A percentile compares a stretch with the other conserved stretches of the same genome.
Conservation (phyloP, 2,797 vertebrate genomes). For the Brotula barbata region DNA sequence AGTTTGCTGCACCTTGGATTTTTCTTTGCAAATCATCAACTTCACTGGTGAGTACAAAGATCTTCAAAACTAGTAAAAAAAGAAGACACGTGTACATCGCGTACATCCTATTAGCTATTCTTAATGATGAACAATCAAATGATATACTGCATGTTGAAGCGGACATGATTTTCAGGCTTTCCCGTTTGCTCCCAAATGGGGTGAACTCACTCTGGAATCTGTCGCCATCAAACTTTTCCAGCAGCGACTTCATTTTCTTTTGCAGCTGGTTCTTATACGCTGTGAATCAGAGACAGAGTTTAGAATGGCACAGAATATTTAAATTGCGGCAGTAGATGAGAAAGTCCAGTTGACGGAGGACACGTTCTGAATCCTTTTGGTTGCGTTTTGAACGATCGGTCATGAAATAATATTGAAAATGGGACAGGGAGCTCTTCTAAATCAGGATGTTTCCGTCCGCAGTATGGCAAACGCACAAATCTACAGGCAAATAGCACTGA, state of each 20-base stretch:
- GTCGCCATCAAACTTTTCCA: slow-evolving; percentile 33
- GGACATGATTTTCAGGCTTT: background rate
- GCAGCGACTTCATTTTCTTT: slow-evolving; percentile 28
- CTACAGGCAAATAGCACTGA: too few relatives aligned
- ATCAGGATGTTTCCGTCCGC: too few relatives aligned
- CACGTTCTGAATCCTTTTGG: too few relatives aligned
- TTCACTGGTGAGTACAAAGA: slow-evolving; percentile 29
- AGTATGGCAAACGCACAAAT: too few relatives aligned
- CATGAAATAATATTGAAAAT: too few relatives aligned
- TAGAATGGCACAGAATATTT: background rate
- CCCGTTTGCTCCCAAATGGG: background rate
- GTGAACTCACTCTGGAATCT: slow-evolving; percentile 38
- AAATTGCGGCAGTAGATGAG: too few relatives aligned
- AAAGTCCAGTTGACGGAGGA: too few relatives aligned
- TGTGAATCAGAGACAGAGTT: slow-evolving; percentile 25
- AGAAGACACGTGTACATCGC: too few relatives aligned
- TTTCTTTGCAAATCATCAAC: slow-evolving; percentile 9
- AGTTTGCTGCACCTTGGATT: slow-evolving; percentile 13
- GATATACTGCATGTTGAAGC: background rate
- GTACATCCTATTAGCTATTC: too few relatives aligned
- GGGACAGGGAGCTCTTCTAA: too few relatives aligned
- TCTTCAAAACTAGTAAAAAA: slow-evolving; percentile 49
- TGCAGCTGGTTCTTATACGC: slow-evolving; percentile 43
- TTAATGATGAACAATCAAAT: too few relatives aligned
- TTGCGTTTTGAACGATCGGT: too few relatives aligned